phyloP scores from a whole-genome alignment of 2,888 invertebrate genomes.

The Kuschelorhynchus macadamiae region DNA sequence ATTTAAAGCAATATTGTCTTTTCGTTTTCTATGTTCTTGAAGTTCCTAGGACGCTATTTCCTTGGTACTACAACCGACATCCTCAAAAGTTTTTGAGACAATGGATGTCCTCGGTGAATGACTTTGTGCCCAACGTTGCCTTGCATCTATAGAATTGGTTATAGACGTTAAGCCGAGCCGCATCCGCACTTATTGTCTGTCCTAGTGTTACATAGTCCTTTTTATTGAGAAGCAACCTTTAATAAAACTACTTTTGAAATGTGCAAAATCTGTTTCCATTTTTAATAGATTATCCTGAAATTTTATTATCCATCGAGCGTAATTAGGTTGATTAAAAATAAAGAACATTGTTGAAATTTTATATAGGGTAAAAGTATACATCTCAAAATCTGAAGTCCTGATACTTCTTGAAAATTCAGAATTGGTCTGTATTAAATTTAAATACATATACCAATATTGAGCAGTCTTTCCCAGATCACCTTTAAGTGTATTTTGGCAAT shows the following conservation, averaged over 20 bases:
- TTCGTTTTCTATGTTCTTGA: no score
- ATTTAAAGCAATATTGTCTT: no score
- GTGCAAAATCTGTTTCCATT: background rate
- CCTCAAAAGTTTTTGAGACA: no score
- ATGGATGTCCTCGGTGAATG: no score
- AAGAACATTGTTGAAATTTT: no score
- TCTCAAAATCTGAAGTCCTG: no score
- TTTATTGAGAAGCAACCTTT: slow-evolving; percentile 10
- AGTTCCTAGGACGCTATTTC: no score
- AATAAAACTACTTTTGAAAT: background rate
- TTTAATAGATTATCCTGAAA: no score
- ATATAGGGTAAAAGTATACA: no score
- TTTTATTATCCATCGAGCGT: no score
- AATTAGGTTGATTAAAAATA: slow-evolving; percentile 2
- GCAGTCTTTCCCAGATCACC: background rate
- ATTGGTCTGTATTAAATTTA: no score
- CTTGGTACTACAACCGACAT: background rate
- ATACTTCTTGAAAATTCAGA: background rate
- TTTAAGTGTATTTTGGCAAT: background rate
- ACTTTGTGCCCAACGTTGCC: no score
- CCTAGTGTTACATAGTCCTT: background rate
- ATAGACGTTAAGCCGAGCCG: background rate
- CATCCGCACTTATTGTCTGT: slow-evolving; percentile 9
- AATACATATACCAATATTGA: background rate
- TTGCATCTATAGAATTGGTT: background rate